A percentile compares a stretch with the other conserved stretches of the same genome.
phyloP scores from a whole-genome alignment of 2,888 invertebrate species.

The Philopedon plagiatum region DNA sequence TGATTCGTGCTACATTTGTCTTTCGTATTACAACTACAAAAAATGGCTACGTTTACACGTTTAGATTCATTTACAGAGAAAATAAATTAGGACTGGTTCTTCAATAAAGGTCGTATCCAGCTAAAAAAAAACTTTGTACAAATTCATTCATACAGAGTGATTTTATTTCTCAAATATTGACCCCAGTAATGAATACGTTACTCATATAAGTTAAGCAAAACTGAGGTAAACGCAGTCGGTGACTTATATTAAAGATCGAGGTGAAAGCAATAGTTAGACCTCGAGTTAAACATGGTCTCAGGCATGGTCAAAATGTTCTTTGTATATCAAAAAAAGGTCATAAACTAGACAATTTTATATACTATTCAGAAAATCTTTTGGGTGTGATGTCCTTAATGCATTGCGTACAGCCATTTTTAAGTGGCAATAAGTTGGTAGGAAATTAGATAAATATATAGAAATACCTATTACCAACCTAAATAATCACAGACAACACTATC shows the following conservation, averaged over 20 bases:
- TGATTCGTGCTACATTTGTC: background rate
- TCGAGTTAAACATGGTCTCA: slow-evolving; percentile 1
- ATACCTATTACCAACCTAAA: slow-evolving; percentile 2
- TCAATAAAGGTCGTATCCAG: too few relatives aligned
- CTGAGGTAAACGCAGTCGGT: background rate
- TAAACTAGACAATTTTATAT: background rate
- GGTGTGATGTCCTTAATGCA: background rate
- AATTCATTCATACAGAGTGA: too few relatives aligned
- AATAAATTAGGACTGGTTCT: too few relatives aligned
- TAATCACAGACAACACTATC: slow-evolving; percentile 10
- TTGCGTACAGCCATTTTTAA: background rate
- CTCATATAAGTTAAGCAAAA: too few relatives aligned
- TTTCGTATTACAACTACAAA: background rate
- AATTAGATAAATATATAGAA: background rate
- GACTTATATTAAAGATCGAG: slow-evolving; percentile 20
- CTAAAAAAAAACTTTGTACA: too few relatives aligned
- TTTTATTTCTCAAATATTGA: too few relatives aligned
- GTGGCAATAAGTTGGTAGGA: background rate
- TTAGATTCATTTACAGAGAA: too few relatives aligned
- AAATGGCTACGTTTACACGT: background rate
- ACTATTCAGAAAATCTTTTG: background rate
- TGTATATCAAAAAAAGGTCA: slow-evolving; percentile 1
- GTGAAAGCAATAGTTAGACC: slow-evolving; percentile 2
- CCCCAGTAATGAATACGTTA: too few relatives aligned
- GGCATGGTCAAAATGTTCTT: background rate